Conservation (phyloP, 2,113 vertebrate genomes). For the Crotophaga sulcirostris region DNA sequence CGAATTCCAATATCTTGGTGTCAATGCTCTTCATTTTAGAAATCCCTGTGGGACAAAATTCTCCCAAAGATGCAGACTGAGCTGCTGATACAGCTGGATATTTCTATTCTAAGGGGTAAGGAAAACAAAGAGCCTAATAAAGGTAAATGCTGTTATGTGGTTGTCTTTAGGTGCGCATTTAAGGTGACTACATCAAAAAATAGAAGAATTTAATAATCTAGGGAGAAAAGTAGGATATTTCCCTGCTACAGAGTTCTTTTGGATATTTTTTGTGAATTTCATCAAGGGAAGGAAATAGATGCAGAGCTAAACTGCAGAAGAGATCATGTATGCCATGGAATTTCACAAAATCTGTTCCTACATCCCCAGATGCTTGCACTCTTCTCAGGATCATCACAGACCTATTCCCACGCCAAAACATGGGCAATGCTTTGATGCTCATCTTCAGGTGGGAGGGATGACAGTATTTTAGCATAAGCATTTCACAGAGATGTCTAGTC, state of each 20-base stretch:
- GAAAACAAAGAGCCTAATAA: not conserved
- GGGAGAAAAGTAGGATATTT: not conserved
- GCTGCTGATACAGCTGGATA: not conserved
- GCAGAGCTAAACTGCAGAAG: not conserved
- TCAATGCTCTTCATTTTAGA: not conserved
- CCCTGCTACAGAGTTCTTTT: not conserved
- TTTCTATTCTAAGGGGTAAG: not conserved
- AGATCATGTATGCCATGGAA: not conserved
- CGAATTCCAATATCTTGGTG: not conserved
- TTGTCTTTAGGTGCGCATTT: not conserved
- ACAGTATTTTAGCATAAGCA: not conserved
- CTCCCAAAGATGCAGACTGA: not conserved
- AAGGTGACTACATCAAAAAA: not conserved
- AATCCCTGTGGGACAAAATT: not conserved
- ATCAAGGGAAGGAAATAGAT: too few relatives aligned
- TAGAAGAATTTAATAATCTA: not conserved
- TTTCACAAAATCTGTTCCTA: not conserved
- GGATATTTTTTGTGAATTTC: not conserved
- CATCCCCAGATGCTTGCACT: accelerated
- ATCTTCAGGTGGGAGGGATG: not conserved
- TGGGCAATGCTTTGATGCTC: not conserved
- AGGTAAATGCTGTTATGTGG: not conserved
- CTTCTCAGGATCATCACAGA: not conserved
- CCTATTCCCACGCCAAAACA: not conserved
- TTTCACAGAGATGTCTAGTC: not conserved